Conservation (phyloP, 2,797 vertebrate species). For the Coluber constrictor region DNA sequence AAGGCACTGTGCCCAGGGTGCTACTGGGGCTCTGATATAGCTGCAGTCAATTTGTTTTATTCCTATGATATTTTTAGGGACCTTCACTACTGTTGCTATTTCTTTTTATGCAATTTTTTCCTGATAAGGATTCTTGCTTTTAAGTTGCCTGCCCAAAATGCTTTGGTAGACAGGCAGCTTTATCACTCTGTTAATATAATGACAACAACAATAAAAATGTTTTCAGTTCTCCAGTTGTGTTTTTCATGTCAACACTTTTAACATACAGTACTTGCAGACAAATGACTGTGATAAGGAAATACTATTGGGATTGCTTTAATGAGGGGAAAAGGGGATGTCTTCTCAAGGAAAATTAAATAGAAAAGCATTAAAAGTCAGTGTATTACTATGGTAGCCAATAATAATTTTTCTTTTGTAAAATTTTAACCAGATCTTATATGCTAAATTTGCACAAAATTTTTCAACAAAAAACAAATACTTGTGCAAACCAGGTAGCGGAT, state of each 20-base stretch:
- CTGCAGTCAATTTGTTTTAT: not conserved
- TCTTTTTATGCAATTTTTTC: not conserved
- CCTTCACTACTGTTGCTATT: not conserved
- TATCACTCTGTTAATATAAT: not conserved
- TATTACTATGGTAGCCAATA: not conserved
- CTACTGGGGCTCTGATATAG: not conserved
- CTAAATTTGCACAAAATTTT: accelerated
- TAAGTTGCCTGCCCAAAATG: not conserved
- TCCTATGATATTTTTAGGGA: not conserved
- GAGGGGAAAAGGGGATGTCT: not conserved
- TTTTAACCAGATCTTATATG: not conserved
- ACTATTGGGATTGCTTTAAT: not conserved
- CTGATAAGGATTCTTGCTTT: not conserved
- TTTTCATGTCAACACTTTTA: not conserved
- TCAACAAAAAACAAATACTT: not conserved
- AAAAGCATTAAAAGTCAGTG: not conserved
- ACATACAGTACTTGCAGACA: not conserved
- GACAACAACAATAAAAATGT: not conserved
- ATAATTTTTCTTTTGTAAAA: not conserved
- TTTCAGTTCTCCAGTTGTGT: not conserved
- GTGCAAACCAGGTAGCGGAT: not conserved
- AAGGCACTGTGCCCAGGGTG: not conserved
- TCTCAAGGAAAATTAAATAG: not conserved
- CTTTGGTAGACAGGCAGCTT: not conserved
- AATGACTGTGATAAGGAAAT: not conserved